phyloP scores from a whole-genome alignment of 2,888 invertebrate genomes.

The Leucoma salicis region DNA sequence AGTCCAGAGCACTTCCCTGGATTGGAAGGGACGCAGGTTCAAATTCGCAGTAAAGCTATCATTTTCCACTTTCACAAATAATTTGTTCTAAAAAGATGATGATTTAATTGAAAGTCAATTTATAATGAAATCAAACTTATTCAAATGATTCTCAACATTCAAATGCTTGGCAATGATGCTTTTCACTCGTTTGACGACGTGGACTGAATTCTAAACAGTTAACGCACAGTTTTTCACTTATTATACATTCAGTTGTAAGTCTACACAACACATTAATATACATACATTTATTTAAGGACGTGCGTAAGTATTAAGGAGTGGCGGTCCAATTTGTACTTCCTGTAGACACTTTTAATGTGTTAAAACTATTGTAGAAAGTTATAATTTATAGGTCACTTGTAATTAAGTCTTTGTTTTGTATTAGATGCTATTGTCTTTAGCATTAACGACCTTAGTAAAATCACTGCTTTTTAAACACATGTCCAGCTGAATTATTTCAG shows the following conservation, averaged over 20 bases:
- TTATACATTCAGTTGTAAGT: conserved; percentile 27
- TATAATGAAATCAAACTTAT: conserved; percentile 11
- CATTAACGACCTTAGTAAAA: no score
- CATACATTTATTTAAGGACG: conserved; percentile 16
- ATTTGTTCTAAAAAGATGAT: no score
- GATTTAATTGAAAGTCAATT: no score
- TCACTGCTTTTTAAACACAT: no score
- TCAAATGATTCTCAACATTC: conserved; percentile 24
- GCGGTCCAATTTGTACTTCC: conserved; percentile 21
- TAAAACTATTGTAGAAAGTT: background rate
- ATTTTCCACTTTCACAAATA: no score
- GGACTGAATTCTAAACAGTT: conserved; percentile 20
- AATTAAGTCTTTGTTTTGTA: background rate
- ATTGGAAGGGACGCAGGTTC: no score
- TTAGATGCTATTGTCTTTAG: no score
- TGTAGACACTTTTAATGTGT: background rate
- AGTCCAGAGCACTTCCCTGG: no score
- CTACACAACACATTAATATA: conserved; percentile 19
- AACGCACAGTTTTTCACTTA: conserved; percentile 31
- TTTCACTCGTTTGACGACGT: conserved; percentile 25
- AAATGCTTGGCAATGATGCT: conserved; percentile 29
- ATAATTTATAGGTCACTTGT: background rate
- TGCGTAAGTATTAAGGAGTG: conserved; percentile 14
- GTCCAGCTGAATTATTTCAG: no score
- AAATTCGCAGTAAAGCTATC: no score